Evolutionary conservation across 2,888 invertebrate species (phyloP).

Genomic region (Imbricaverruca yamaguchii): DNA sequence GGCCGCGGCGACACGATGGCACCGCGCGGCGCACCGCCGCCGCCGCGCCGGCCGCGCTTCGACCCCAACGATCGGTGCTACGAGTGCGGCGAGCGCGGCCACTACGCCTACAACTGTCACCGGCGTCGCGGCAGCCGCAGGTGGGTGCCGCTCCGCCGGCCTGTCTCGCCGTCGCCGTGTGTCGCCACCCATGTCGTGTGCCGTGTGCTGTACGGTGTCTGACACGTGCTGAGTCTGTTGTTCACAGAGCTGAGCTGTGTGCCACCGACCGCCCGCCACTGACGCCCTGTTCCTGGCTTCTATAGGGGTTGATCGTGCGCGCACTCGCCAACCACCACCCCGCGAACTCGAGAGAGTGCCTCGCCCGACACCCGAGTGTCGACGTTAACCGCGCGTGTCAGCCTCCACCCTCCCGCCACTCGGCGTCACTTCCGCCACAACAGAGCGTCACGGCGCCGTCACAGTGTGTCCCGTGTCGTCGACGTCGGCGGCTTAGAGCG

Average conservation of each 20-base stretch:
- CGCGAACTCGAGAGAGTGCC: constrained; percentile 15
- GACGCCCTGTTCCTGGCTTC: not conserved
- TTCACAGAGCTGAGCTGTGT: not conserved
- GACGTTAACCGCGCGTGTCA: not conserved
- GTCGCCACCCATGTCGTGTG: not conserved
- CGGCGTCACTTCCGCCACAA: not conserved
- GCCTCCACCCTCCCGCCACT: not conserved
- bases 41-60: constrained; percentile 41
- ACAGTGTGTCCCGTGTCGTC: not conserved
- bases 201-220: not conserved
- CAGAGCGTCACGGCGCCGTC: not conserved
- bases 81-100: constrained; percentile 87
- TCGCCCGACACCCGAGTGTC: not conserved
- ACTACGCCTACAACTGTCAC: constrained; percentile 84
- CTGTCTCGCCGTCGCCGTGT: not conserved
- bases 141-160: constrained; percentile 36
- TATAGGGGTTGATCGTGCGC: constrained; percentile 15
- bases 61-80: constrained; percentile 89
- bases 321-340: not conserved
- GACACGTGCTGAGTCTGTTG: not conserved
- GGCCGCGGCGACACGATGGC: constrained; percentile 41
- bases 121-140: constrained; percentile 52
- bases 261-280: not conserved
- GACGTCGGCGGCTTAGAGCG: not conserved
- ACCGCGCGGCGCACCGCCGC: constrained; percentile 39